Conservation (phyloP, 2,113 vertebrate genomes). For the Plestiodon gilberti region DNA sequence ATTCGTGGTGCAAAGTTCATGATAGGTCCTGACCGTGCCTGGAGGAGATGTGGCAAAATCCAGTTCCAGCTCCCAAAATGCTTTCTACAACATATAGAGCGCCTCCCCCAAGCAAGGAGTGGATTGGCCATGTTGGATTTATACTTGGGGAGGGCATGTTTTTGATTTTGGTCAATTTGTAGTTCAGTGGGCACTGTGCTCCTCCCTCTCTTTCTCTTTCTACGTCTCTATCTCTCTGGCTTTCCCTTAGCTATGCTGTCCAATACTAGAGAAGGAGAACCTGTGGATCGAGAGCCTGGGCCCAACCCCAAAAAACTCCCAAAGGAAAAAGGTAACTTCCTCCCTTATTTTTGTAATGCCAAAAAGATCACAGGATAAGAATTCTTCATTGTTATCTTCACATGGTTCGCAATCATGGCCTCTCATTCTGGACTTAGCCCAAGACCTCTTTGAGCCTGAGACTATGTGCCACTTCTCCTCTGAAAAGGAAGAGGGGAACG, state of each 20-base stretch:
- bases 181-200: slow-evolving; percentile 23
- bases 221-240: neutral
- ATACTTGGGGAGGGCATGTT: neutral
- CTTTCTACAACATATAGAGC: neutral
- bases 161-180: neutral
- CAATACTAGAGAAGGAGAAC: slow-evolving; percentile 79
- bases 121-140: neutral
- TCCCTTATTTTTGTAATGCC: slow-evolving; percentile 2
- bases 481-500: no score
- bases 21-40: neutral
- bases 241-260: slow-evolving; percentile 74
- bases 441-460: no score
- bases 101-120: no score
- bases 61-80: neutral
- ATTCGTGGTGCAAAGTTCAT: neutral
- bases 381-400: neutral
- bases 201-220: slow-evolving; percentile 30
- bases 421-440: no score
- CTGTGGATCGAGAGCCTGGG: slow-evolving; percentile 80
- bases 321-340: slow-evolving; percentile 87
- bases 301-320: slow-evolving; percentile 86
- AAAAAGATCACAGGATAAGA: slow-evolving; percentile 11
- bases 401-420: slow-evolving; percentile 1
- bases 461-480: no score
- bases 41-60: neutral